These are phyloP conservation scores for Vireo griseus DNA, from an alignment of 2,797 vertebrate genomes.

Conservation along the genomic window DNA sequence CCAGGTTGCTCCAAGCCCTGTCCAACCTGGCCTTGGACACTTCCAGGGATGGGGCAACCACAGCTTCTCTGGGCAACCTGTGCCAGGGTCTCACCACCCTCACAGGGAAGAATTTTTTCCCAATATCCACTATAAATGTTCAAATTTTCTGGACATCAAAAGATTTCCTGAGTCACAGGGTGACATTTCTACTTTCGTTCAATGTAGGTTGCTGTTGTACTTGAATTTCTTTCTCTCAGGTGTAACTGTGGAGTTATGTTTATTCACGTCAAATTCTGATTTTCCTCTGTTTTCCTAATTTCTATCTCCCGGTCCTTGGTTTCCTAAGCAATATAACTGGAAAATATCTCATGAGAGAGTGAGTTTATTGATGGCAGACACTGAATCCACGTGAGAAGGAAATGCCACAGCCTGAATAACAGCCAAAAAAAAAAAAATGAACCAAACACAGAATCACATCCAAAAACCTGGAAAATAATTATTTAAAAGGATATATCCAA, in stretches of 20 bases:
- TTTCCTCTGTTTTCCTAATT: neutral
- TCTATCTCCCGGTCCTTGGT: neutral
- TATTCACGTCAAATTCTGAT: neutral
- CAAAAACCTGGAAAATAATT: neutral
- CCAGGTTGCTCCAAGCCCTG: accelerated
- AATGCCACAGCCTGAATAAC: neutral
- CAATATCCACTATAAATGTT: neutral
- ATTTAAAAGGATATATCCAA: neutral
- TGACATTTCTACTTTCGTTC: neutral
- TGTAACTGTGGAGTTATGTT: neutral
- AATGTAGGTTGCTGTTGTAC: neutral
- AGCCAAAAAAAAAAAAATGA: neutral
- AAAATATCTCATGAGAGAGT: neutral
- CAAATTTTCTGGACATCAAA: neutral
- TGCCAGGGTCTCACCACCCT: accelerated
- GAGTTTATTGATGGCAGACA: neutral
- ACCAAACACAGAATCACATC: neutral
- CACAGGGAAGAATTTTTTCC: accelerated
- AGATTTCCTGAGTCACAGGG: neutral
- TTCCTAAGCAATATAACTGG: neutral
- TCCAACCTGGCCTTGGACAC: neutral
- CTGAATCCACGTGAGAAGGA: neutral
- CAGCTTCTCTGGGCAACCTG: accelerated
- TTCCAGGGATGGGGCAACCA: neutral
- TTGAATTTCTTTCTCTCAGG: neutral